Conservation (phyloP, 2,888 invertebrate species). For the Ophion obscuratus region DNA sequence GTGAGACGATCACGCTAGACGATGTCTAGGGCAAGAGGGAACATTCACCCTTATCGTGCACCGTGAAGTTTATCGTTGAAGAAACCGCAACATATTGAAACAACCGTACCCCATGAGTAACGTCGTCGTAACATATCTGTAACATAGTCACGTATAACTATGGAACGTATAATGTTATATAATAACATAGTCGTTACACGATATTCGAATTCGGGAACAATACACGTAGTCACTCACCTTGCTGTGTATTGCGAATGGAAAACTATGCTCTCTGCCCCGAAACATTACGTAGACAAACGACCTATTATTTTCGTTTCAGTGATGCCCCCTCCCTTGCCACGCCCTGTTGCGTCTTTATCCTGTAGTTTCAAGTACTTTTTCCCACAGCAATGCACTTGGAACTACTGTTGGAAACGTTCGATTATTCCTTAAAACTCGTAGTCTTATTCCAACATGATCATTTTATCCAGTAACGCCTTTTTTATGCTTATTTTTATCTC, state of each 20-base stretch:
- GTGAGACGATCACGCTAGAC: slow-evolving; percentile 44
- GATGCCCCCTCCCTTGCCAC: slow-evolving; percentile 18
- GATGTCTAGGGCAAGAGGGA: slow-evolving; percentile 34
- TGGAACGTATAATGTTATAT: too few relatives aligned
- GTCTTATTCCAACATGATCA: too few relatives aligned
- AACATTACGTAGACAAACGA: too few relatives aligned
- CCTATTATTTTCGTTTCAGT: background rate
- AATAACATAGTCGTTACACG: background rate
- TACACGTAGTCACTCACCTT: background rate
- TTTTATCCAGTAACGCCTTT: too few relatives aligned
- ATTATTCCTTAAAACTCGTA: too few relatives aligned
- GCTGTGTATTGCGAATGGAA: background rate
- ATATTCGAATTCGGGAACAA: background rate
- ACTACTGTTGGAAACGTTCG: too few relatives aligned
- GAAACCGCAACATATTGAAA: background rate
- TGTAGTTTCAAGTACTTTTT: too few relatives aligned
- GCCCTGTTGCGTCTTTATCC: background rate
- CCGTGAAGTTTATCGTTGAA: background rate
- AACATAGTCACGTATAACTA: background rate
- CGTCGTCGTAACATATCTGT: background rate
- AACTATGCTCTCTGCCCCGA: too few relatives aligned
- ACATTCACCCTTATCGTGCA: background rate
- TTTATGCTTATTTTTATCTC: too few relatives aligned
- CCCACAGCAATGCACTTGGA: too few relatives aligned
- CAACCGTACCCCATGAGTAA: background rate